A percentile compares a stretch with the other conserved stretches of the same genome.
phyloP scores from a whole-genome alignment of 2,797 vertebrate genomes.

The Enteromius anoplus region DNA sequence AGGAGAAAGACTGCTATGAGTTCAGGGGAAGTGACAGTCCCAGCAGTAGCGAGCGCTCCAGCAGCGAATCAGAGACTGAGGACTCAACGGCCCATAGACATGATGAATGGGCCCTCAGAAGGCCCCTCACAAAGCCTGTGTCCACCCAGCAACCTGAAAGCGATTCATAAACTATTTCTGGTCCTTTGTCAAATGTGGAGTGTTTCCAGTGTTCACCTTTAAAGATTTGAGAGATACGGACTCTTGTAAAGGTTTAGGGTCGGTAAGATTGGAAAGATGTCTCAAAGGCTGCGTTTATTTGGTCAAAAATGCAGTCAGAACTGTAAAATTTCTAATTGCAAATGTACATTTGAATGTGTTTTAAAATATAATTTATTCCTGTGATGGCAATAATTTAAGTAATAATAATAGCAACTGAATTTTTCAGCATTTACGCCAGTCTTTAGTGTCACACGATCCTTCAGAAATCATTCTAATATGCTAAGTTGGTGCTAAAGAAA shows the following conservation, averaged over 20 bases:
- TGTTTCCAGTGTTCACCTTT: background rate
- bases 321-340: background rate
- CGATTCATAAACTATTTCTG: constrained; percentile 52
- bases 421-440: background rate
- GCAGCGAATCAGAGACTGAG: constrained; percentile 69
- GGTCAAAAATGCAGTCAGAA: background rate
- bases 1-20: constrained; percentile 65
- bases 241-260: background rate
- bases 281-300: background rate
- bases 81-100: constrained; percentile 56
- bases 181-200: background rate
- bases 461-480: background rate
- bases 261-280: background rate
- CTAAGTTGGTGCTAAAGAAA: background rate
- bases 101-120: constrained; percentile 71
- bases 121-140: constrained; percentile 21
- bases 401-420: background rate
- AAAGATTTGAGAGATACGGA: background rate
- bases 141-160: constrained; percentile 58
- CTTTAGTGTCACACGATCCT: background rate
- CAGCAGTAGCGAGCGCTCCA: constrained; percentile 67
- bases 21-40: constrained; percentile 57
- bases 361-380: too few relatives aligned
- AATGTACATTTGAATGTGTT: background rate
- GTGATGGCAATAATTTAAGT: background rate